These are phyloP conservation scores for Megathymus violae DNA, from an alignment of 1,140 invertebrate genomes.

Conservation along the genomic window DNA sequence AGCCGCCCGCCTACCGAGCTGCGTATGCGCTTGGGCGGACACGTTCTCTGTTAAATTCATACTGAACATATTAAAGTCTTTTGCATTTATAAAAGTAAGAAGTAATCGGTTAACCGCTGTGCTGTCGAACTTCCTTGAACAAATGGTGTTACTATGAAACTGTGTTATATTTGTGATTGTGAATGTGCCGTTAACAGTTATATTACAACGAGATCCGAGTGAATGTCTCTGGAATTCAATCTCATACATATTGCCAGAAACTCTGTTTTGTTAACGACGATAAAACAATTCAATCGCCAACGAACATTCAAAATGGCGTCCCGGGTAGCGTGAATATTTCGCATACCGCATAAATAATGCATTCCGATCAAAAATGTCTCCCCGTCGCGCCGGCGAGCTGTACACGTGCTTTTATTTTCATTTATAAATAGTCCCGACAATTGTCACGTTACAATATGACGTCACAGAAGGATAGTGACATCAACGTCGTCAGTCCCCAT, in stretches of 20 bases:
- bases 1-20: constrained; percentile 62
- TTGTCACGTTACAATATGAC: constrained; percentile 57
- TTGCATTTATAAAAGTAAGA: constrained; percentile 4
- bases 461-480: constrained; percentile 68
- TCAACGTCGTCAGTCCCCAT: constrained; percentile 43
- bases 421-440: constrained; percentile 67
- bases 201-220: neutral
- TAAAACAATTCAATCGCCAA: constrained; percentile 4
- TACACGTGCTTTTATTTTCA: constrained; percentile 77
- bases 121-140: neutral
- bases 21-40: constrained; percentile 68
- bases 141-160: constrained; percentile 11
- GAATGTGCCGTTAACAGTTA: constrained; percentile 28
- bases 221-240: constrained; percentile 1
- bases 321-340: constrained; percentile 1
- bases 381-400: constrained; percentile 39
- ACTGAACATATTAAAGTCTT: neutral
- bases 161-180: constrained; percentile 36
- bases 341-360: constrained; percentile 53
- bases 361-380: constrained; percentile 62
- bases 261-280: neutral
- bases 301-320: constrained; percentile 12
- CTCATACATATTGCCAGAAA: neutral
- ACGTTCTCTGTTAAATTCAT: constrained; percentile 10
- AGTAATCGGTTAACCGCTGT: neutral